Percentiles rank a stretch among this genome's conserved stretches.
These are phyloP conservation scores for Ichneumoninae sp. DNA, from an alignment of 2,888 invertebrate genomes.

Conservation along the genomic window DNA sequence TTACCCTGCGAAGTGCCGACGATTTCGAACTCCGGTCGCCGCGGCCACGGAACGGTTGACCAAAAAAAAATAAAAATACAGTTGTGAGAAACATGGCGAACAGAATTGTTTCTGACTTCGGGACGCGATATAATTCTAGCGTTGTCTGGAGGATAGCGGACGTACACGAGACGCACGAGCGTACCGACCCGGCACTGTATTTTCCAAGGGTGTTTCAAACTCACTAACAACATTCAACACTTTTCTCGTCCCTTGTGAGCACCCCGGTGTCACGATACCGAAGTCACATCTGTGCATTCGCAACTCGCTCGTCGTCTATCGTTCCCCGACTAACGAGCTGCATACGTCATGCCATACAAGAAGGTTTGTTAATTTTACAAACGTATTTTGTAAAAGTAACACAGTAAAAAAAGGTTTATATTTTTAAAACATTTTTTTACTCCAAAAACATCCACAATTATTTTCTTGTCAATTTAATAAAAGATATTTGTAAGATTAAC, in stretches of 20 bases:
- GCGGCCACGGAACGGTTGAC: neutral
- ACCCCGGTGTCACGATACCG: constrained; percentile 42
- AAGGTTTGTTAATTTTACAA: too few species aligned
- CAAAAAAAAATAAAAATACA: neutral
- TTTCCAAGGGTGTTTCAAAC: constrained; percentile 32
- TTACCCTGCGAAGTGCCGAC: neutral
- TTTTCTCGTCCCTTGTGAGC: constrained; percentile 22
- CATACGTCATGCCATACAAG: neutral
- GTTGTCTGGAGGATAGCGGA: constrained; percentile 23
- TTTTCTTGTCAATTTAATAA: too few species aligned
- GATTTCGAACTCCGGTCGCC: neutral
- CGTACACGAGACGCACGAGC: constrained; percentile 3
- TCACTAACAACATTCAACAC: constrained; percentile 44
- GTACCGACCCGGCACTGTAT: neutral
- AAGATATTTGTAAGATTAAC: too few species aligned
- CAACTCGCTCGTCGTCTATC: constrained; percentile 21
- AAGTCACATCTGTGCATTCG: constrained; percentile 38
- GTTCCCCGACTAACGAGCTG: constrained; percentile 32
- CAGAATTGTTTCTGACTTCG: constrained; percentile 38
- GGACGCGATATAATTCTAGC: constrained; percentile 48
- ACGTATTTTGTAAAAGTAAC: too few species aligned
- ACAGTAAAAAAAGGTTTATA: too few species aligned
- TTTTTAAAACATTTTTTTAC: too few species aligned
- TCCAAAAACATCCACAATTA: too few species aligned
- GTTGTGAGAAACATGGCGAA: constrained; percentile 4